phyloP scores from a whole-genome alignment of 2,113 vertebrate genomes.

The Chaetorhynchus papuensis region DNA sequence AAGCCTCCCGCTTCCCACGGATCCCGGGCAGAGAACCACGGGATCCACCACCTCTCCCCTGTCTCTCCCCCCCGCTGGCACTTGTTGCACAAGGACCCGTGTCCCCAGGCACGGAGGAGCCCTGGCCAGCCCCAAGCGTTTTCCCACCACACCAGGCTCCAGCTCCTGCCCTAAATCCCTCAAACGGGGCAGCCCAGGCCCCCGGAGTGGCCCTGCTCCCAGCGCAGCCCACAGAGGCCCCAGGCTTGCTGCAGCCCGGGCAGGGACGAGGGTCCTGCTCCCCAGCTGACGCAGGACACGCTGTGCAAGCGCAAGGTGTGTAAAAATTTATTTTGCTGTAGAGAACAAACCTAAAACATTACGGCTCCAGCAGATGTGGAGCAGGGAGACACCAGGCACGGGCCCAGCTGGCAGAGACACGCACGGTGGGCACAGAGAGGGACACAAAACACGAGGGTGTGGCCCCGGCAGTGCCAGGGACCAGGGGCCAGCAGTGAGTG shows the following conservation, averaged over 20 bases:
- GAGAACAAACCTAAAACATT: background rate
- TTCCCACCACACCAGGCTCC: background rate
- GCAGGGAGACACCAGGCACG: accelerated
- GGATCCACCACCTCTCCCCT: background rate
- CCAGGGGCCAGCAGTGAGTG: accelerated
- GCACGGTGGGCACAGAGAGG: accelerated
- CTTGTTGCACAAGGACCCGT: accelerated
- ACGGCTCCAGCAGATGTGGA: background rate
- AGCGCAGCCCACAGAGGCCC: accelerated
- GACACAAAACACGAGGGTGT: accelerated
- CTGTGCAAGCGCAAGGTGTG: background rate
- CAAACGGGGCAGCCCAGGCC: accelerated
- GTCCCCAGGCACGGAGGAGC: background rate
- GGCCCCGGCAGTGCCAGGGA: background rate
- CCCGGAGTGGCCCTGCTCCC: accelerated
- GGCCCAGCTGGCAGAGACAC: background rate
- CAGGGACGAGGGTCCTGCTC: accelerated
- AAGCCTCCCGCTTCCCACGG: accelerated
- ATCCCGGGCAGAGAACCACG: accelerated
- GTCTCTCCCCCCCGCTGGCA: accelerated
- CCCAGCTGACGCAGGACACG: accelerated
- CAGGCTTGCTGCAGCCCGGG: accelerated
- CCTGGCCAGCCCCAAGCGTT: background rate
- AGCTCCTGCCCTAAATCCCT: background rate
- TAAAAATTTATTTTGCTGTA: constrained; percentile 58